A percentile compares a stretch with the other conserved stretches of the same genome.
Conservation (phyloP, 2,888 invertebrate species). For the Pandemis corylana region DNA sequence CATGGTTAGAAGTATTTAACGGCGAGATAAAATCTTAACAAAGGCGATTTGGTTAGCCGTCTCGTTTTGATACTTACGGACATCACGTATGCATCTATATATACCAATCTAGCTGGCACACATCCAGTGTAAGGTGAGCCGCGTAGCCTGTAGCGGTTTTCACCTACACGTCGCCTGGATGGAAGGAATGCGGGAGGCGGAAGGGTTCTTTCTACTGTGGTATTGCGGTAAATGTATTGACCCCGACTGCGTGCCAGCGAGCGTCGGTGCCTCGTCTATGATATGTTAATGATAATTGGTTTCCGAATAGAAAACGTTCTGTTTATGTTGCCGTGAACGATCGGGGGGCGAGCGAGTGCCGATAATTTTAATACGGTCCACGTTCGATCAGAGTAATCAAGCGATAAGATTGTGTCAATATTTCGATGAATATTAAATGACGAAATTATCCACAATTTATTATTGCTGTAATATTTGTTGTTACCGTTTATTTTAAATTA, state of each 20-base stretch:
- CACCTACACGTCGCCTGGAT: conserved; percentile 47
- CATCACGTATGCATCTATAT: conserved; percentile 79
- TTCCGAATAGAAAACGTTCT: conserved; percentile 81
- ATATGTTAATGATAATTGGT: conserved; percentile 84
- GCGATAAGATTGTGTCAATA: conserved; percentile 69
- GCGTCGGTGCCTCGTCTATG: conserved; percentile 80
- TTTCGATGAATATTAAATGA: conserved; percentile 44
- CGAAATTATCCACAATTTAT: conserved; percentile 41
- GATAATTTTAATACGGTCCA: conserved; percentile 72
- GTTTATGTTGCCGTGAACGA: conserved; percentile 73
- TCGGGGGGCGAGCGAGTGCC: conserved; percentile 69
- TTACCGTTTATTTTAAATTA: conserved; percentile 36
- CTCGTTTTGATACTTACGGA: conserved; percentile 81
- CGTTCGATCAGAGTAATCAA: conserved; percentile 61
- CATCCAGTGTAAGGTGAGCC: conserved; percentile 62
- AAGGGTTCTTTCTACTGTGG: conserved; percentile 64
- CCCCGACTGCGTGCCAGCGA: conserved; percentile 78
- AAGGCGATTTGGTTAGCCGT: conserved; percentile 83
- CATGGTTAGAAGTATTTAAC: conserved; percentile 84
- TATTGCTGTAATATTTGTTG: conserved; percentile 37
- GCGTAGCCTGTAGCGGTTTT: conserved; percentile 51
- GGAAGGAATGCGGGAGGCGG: conserved; percentile 54
- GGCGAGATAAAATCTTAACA: conserved; percentile 84
- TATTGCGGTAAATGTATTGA: conserved; percentile 78
- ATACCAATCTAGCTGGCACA: conserved; percentile 67